Base-by-base conservation (phyloP, 1,140 invertebrate genomes). In the Stegodyphus mimosarum region DNA sequence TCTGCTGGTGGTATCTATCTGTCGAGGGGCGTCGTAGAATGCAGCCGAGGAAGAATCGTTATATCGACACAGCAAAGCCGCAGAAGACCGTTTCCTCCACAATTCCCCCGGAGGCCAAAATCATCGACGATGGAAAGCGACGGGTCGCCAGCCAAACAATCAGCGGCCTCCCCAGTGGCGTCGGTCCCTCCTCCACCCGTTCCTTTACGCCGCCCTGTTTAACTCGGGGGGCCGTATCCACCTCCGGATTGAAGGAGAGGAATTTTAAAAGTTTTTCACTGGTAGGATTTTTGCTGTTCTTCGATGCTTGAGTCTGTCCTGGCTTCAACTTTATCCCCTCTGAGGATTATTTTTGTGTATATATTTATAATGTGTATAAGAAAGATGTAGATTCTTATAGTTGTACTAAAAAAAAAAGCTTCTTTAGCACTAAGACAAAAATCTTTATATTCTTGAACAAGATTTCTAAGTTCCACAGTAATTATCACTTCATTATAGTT, bases 71-170 rank as follows among this genome's bases (percentile, higher is more conserved):
- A 77, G 64, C 33, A 18, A 15, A 53, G 33, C 33, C 33, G 33
- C 63, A 17, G 60, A 50, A 55, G 53, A 48, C 52, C n/a, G 9
- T 71, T n/a, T 67, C 64, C 75, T 50, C 50, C 13, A 49, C 48
- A 33, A 33, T 49, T 49, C 75, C 75, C 75, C 75, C 75, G 52
- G 55, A 50, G 75, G 75, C 75, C 75, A 77, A 77, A 77, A 77
- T 77, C 75, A 77, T 77, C 75, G 75, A 67, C 60, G 75, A 77
- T 77, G 75, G 75, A 67, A 77, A 67, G 50, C 75, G 75, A 77
- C 75, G 75, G 75, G 75, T 77, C 75, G 75, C 75, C 75, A 77
- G 75, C 75, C 75, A 77, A 77, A 77, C 75, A 77, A 77, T 77
- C 75, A 77, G 75, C 75, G 75, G 63, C 13, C 50, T 67, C 75